Conservation (phyloP, 2,113 vertebrate species). For the Nematolebias whitei region DNA sequence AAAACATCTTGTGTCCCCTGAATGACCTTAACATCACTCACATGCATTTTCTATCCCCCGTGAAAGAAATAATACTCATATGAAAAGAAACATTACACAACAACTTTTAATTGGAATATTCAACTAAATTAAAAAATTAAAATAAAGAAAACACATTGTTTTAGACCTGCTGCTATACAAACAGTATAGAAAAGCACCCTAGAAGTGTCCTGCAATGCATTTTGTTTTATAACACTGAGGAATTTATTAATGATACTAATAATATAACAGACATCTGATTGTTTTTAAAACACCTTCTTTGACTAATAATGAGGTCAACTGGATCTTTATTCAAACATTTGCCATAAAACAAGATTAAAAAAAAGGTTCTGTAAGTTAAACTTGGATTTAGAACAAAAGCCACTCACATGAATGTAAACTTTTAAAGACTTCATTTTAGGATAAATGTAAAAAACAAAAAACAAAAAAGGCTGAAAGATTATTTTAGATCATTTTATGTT, state of each 20-base stretch:
- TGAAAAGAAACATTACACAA: background rate
- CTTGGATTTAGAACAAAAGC: background rate
- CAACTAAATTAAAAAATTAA: too few species aligned
- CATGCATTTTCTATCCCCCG: too few species aligned
- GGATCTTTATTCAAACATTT: background rate
- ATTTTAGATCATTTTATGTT: background rate
- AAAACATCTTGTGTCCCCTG: too few species aligned
- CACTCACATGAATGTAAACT: background rate
- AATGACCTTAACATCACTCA: too few species aligned
- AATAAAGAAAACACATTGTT: background rate
- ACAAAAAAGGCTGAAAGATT: background rate
- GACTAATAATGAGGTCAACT: background rate
- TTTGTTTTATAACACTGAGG: conserved; percentile 5
- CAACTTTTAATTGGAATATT: too few species aligned
- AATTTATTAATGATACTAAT: background rate
- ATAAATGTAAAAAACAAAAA: background rate
- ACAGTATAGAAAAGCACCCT: conserved; percentile 14
- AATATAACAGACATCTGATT: background rate
- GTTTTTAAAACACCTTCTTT: background rate
- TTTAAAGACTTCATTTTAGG: background rate
- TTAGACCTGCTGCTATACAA: conserved; percentile 1
- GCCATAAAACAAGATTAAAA: background rate
- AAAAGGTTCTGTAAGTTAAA: background rate
- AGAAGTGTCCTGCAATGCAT: background rate
- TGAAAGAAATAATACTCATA: too few species aligned